Evolutionary conservation across 2,888 invertebrate genomes (phyloP).

Genomic region (Drosophila flavopinicola): DNA sequence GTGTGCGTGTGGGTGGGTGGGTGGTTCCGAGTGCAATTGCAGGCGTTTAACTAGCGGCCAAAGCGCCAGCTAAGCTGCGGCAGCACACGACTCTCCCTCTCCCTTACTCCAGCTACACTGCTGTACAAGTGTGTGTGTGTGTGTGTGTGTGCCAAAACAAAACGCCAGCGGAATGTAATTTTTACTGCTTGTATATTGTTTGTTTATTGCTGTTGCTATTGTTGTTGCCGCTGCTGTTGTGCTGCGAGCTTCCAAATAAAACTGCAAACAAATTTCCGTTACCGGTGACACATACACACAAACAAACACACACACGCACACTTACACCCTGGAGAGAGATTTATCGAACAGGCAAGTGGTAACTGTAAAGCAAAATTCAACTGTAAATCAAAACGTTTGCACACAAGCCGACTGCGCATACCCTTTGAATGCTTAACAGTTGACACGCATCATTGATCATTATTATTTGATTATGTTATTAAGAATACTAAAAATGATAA

Average conservation of each 20-base stretch:
- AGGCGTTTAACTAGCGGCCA: slow-evolving; percentile 50
- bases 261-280: slow-evolving; percentile 65
- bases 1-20: slow-evolving; percentile 6
- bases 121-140: not conserved
- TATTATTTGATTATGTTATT: no score
- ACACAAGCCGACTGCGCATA: slow-evolving; percentile 1
- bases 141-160: slow-evolving; percentile 28
- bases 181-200: slow-evolving; percentile 50
- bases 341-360: slow-evolving; percentile 43
- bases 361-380: slow-evolving; percentile 31
- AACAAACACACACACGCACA: slow-evolving; percentile 9
- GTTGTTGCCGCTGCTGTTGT: slow-evolving; percentile 31
- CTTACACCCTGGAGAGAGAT: slow-evolving; percentile 10
- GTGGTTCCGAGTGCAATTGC: slow-evolving; percentile 46
- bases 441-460: no score
- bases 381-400: slow-evolving; percentile 15
- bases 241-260: slow-evolving; percentile 52
- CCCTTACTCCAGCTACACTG: not conserved
- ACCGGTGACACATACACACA: slow-evolving; percentile 39
- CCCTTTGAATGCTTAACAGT: slow-evolving; percentile 14
- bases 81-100: slow-evolving; percentile 12
- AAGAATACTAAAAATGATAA: no score
- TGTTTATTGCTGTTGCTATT: slow-evolving; percentile 30
- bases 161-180: slow-evolving; percentile 46
- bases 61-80: slow-evolving; percentile 37